Percentiles rank a stretch among this genome's conserved stretches.
Evolutionary conservation across 1,140 invertebrate species (phyloP).

Genomic region (Solen grandis): DNA sequence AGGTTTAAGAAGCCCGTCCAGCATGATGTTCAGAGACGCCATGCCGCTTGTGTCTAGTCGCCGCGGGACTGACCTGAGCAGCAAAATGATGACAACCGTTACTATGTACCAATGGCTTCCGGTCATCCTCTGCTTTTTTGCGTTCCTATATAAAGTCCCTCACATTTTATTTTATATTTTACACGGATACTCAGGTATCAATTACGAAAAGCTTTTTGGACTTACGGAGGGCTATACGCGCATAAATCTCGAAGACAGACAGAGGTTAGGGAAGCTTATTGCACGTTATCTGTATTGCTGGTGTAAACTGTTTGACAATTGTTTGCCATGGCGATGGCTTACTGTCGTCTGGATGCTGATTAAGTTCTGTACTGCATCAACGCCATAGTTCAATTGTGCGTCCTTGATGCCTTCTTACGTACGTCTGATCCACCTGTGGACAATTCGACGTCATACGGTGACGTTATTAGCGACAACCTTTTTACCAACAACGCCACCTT

Average conservation of each 20-base stretch:
- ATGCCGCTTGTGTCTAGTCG: too few species aligned
- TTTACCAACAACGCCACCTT: conserved; percentile 25
- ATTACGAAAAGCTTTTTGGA: conserved; percentile 10
- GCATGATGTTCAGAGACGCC: too few species aligned
- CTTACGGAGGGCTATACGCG: background rate
- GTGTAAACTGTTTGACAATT: conserved; percentile 2
- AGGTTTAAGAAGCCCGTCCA: too few species aligned
- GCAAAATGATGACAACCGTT: too few species aligned
- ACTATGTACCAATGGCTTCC: conserved; percentile 29
- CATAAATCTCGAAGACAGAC: background rate
- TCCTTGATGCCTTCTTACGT: background rate
- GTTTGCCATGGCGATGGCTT: conserved; percentile 15
- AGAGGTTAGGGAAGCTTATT: background rate
- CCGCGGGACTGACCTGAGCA: too few species aligned
- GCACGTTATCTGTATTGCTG: conserved; percentile 9
- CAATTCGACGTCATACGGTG: conserved; percentile 8
- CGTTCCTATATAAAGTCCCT: conserved; percentile 30
- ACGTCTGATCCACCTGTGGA: background rate
- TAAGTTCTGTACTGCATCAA: conserved; percentile 12
- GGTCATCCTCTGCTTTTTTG: conserved; percentile 14
- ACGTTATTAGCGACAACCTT: conserved; percentile 9
- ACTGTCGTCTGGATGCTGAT: conserved; percentile 31
- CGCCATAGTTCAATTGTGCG: background rate
- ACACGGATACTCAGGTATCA: conserved; percentile 23
- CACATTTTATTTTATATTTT: conserved; percentile 15